phyloP scores from a whole-genome alignment of 2,113 vertebrate genomes.

The Caranx ignobilis region DNA sequence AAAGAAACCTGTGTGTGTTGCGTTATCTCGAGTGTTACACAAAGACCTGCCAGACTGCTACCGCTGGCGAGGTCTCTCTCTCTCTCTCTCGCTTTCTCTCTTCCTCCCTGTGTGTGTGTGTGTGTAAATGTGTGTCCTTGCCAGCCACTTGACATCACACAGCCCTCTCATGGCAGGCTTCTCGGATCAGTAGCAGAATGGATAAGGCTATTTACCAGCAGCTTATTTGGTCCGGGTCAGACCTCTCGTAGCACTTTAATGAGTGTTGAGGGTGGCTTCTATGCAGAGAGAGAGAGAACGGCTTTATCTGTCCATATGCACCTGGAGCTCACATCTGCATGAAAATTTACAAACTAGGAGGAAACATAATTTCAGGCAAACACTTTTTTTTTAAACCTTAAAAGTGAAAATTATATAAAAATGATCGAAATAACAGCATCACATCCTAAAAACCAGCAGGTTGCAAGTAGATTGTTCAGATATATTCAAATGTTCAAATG shows the following conservation, averaged over 20 bases:
- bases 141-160: constrained; percentile 76
- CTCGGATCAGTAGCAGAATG: constrained; percentile 74
- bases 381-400: not conserved
- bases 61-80: constrained; percentile 38
- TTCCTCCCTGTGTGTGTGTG: constrained; percentile 20
- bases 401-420: not conserved
- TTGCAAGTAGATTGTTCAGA: not conserved
- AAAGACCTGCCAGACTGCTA: constrained; percentile 67
- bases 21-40: constrained; percentile 59
- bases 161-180: constrained; percentile 69
- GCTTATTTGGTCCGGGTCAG: constrained; percentile 74
- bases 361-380: not conserved
- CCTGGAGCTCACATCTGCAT: constrained; percentile 67
- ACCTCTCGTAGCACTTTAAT: constrained; percentile 65
- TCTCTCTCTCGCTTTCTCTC: not conserved
- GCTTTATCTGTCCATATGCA: constrained; percentile 66
- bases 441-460: not conserved
- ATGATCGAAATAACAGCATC: not conserved
- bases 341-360: constrained; percentile 15
- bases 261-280: constrained; percentile 45
- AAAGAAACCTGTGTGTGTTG: constrained; percentile 30
- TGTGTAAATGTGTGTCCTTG: constrained; percentile 58
- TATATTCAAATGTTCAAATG: not conserved
- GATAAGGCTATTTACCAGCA: constrained; percentile 77
- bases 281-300: constrained; percentile 28